Percentiles rank a stretch among this genome's conserved stretches.
Evolutionary conservation across 2,797 vertebrate genomes (phyloP).

Genomic region (Betta splendens): DNA sequence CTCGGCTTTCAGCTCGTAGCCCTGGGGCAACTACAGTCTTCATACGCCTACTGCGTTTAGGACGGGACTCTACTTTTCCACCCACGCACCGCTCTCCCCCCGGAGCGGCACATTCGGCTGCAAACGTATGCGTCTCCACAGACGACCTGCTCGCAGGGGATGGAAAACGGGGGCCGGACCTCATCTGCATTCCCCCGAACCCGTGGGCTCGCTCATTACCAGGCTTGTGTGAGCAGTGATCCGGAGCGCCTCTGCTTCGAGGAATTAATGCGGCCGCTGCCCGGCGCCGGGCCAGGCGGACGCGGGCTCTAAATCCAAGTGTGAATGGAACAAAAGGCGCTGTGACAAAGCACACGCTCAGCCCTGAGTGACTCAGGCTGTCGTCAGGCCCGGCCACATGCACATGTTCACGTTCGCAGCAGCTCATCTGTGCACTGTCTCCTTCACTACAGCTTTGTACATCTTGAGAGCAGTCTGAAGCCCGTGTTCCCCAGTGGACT

Average conservation of each 20-base stretch:
- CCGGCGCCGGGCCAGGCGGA: constrained; percentile 52
- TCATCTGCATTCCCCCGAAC: constrained; percentile 49
- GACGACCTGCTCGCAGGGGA: constrained; percentile 46
- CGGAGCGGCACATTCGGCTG: constrained; percentile 58
- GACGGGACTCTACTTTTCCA: constrained; percentile 58
- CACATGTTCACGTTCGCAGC: constrained; percentile 21
- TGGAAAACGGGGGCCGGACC: constrained; percentile 72
- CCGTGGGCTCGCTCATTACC: constrained; percentile 52
- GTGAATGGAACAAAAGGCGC: constrained; percentile 70
- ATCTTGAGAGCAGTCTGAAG: constrained; percentile 30
- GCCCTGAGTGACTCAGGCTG: constrained; percentile 68
- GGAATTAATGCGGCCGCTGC: constrained; percentile 74
- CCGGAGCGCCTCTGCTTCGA: constrained; percentile 44
- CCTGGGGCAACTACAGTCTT: constrained; percentile 38
- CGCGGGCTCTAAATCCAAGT: constrained; percentile 49
- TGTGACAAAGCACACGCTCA: constrained; percentile 65
- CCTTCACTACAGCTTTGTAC: constrained; percentile 51
- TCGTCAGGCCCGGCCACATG: constrained; percentile 54
- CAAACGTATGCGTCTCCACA: constrained; percentile 77
- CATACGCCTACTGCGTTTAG: constrained; percentile 41
- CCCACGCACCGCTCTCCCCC: constrained; percentile 46
- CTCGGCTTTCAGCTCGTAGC: constrained; percentile 43
- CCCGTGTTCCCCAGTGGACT: constrained; percentile 49
- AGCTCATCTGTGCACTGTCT: constrained; percentile 55
- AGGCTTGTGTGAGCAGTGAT: constrained; percentile 54